Base-by-base conservation (phyloP, 2,797 vertebrate genomes). In the Buceros bicornis region DNA sequence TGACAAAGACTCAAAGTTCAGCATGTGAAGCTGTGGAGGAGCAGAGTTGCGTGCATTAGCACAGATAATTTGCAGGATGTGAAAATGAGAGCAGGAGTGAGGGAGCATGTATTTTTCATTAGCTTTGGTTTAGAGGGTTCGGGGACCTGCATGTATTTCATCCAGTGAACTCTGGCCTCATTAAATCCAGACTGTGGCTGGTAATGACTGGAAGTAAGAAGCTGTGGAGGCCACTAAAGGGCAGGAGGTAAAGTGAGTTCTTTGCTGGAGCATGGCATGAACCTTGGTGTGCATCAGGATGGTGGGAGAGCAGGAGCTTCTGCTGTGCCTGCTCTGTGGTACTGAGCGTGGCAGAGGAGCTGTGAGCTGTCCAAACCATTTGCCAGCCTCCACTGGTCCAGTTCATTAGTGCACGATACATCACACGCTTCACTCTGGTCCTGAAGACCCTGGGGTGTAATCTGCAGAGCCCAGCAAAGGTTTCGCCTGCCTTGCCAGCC, bases 1-100 rank as follows among this genome's bases (percentile, higher is more conserved):
- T 98, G 98, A 97, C 97, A 98, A 96, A 97, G 97, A 96, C 91
- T 97, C 97, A 97, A 97, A 98, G 97, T 98, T 98, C 98, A 98
- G 95, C 93, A 80, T 97, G 97, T 97, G 96, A 98, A 98, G 97
- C 89, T 58, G 45, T 3, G 18, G 93, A 96, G 91, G 53, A 97
- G 96, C 95, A 94, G 95, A 87, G 93, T 82, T 57, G 92, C 61
- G 74, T 90, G 95, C 97, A 95, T 95, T 96, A 97, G 92, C 94
- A 97, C 94, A 94, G 96, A 93, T 96, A 95, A 98, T 98, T 97
- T 97, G 90, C 86, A 97, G 92, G 66, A 91, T 96, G 96, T 76
- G 88, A 91, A 97, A 97, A 97, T 90, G 93, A 95, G 95, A 93
- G 90, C 66, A 70, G 87, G 94, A 97, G 91, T 78, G 90, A 95